A percentile compares a stretch with the other conserved stretches of the same genome.
Conservation (phyloP, 2,888 invertebrate genomes). For the Cataglyphis cursor region DNA sequence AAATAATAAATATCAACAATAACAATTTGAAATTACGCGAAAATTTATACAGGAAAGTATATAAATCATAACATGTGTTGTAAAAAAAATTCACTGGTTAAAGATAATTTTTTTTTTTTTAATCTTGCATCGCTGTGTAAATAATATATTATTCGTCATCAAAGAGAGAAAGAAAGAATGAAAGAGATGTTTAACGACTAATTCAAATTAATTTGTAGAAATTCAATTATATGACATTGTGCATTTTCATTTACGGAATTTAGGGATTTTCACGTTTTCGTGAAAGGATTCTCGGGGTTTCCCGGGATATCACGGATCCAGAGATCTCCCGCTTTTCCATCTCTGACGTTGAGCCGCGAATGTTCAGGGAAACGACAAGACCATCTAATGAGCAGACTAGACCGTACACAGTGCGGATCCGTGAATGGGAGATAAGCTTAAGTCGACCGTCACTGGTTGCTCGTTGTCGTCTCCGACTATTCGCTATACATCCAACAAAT, state of each 20-base stretch:
- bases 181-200: neutral
- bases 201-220: constrained; percentile 17
- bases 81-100: neutral
- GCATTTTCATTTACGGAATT: constrained; percentile 5
- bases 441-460: constrained; percentile 65
- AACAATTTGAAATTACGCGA: neutral
- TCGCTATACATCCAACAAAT: constrained; percentile 59
- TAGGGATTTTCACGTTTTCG: constrained; percentile 39
- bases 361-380: constrained; percentile 46
- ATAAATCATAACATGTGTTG: neutral
- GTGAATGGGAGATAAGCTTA: constrained; percentile 74
- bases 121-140: neutral
- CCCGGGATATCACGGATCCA: constrained; percentile 21
- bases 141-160: neutral
- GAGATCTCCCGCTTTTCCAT: constrained; percentile 38
- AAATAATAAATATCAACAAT: neutral
- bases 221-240: neutral
- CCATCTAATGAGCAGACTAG: constrained; percentile 59
- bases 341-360: constrained; percentile 54
- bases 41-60: too few relatives aligned
- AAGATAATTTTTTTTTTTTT: neutral
- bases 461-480: constrained; percentile 43
- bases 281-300: constrained; percentile 7
- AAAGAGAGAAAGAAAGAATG: neutral
- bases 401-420: constrained; percentile 38